Conservation (phyloP, 2,113 vertebrate species). For the Phrynocephalus versicolor region DNA sequence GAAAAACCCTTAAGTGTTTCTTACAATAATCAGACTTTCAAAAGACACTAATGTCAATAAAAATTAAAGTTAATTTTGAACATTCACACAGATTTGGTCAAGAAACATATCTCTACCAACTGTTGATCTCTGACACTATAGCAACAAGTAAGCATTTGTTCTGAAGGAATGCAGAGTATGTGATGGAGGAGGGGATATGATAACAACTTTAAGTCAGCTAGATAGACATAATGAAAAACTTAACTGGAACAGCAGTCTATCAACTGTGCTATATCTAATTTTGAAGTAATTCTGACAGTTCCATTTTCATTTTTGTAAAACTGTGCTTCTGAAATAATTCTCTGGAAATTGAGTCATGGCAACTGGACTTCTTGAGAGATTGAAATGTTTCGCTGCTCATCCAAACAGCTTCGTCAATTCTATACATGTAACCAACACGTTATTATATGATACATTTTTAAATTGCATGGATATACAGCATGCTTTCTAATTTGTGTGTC, state of each 20-base stretch:
- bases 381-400: too few relatives aligned
- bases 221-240: slow-evolving; percentile 39
- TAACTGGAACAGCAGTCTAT: slow-evolving; percentile 2
- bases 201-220: slow-evolving; percentile 68
- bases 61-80: slow-evolving; percentile 54
- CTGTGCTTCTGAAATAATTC: slow-evolving; percentile 28
- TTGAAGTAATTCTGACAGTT: slow-evolving; percentile 12
- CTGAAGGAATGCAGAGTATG: slow-evolving; percentile 87
- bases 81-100: slow-evolving; percentile 37
- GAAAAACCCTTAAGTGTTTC: not conserved
- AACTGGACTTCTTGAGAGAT: too few relatives aligned
- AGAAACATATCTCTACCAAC: slow-evolving; percentile 69
- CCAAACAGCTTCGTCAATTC: too few relatives aligned
- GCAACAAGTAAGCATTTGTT: slow-evolving; percentile 92
- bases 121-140: slow-evolving; percentile 81
- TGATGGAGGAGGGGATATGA: slow-evolving; percentile 79
- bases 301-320: slow-evolving; percentile 20
- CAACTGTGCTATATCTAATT: not conserved
- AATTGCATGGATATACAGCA: not conserved
- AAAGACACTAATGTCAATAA: slow-evolving; percentile 49
- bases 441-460: not conserved
- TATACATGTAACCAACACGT: not conserved
- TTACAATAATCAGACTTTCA: slow-evolving; percentile 18
- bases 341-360: too few relatives aligned
- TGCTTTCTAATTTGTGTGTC: not conserved